Evolutionary conservation across 2,113 vertebrate species (phyloP), one percentile per base, ranked within the genome.

Genomic region (Microcebus murinus): DNA sequence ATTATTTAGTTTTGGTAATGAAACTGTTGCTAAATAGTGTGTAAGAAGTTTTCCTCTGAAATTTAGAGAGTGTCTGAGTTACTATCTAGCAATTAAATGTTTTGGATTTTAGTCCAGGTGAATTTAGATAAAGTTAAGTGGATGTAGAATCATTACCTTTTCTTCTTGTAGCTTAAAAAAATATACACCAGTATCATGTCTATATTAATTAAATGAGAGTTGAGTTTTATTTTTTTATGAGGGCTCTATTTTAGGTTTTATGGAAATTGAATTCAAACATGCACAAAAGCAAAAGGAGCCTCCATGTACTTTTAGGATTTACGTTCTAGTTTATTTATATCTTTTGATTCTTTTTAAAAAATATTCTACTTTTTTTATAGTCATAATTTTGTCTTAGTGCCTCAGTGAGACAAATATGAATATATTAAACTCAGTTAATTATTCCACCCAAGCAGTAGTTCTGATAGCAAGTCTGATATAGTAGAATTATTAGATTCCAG

Each of bases 41-140:
- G 73, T 92, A 42, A 79, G 11, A 92, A 50, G 36, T 48, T 94
- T 85, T 34, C 42, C 18, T 93, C 10, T 92, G 73, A 68, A 83
- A 90, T 74, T 74, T 65, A 88, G 39, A 74, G 8, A 67, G 1
- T 68, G 21, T 20, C 0, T 52, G 42, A 87, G 34, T 36, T 70
- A 50, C 12, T 79, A 96, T 77, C n/a, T 84, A 65, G 12, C 18
- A 85, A 27, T 82, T 79, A 82, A 42, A 65, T 85, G 81, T 73
- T 96, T 93, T 27, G 93, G 3, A 36, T 97, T 97, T 92, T 36
- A 93, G 48, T 77, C n/a, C 20, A 77, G 67, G 13, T 87, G 14
- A 59, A 94, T 67, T 95, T 93, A 50, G 36, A 29, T 91, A 52
- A 80, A 68, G 31, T 83, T 61, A 45, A 52, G 14, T 67, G 18